Conservation (phyloP, 2,113 vertebrate species). For the Rhabdornis inornatus region DNA sequence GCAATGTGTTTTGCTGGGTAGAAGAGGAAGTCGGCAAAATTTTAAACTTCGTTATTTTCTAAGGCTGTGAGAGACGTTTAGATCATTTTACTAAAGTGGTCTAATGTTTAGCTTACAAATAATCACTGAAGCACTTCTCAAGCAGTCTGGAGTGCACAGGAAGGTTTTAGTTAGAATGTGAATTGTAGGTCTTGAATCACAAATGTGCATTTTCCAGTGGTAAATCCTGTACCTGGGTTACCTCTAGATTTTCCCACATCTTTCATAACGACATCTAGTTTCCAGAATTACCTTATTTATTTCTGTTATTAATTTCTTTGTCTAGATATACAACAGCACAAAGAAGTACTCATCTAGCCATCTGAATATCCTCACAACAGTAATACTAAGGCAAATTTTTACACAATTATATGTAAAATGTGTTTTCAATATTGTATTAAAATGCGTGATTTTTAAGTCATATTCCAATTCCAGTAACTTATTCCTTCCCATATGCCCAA, state of each 20-base stretch:
- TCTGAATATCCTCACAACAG: not conserved
- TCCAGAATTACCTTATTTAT: not conserved
- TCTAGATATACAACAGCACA: not conserved
- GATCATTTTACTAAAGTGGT: not conserved
- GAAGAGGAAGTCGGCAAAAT: not conserved
- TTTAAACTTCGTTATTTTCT: not conserved
- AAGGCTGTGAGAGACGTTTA: not conserved
- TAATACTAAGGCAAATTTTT: not conserved
- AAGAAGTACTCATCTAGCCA: not conserved
- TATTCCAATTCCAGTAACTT: constrained; percentile 1
- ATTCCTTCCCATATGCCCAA: not conserved
- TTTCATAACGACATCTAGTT: not conserved
- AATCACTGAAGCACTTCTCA: not conserved
- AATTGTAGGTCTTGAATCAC: not conserved
- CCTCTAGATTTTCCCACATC: not conserved
- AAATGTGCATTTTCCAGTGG: not conserved
- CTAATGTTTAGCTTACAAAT: not conserved
- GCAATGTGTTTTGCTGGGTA: not conserved
- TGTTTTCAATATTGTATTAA: not conserved
- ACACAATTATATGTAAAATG: not conserved
- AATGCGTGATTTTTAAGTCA: not conserved
- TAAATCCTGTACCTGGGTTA: not conserved
- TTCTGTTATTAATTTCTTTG: not conserved
- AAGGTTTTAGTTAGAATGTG: not conserved
- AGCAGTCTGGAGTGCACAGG: not conserved